Base-by-base conservation (phyloP, 1,140 invertebrate species). In the Aphaenogaster ashmeadi region DNA sequence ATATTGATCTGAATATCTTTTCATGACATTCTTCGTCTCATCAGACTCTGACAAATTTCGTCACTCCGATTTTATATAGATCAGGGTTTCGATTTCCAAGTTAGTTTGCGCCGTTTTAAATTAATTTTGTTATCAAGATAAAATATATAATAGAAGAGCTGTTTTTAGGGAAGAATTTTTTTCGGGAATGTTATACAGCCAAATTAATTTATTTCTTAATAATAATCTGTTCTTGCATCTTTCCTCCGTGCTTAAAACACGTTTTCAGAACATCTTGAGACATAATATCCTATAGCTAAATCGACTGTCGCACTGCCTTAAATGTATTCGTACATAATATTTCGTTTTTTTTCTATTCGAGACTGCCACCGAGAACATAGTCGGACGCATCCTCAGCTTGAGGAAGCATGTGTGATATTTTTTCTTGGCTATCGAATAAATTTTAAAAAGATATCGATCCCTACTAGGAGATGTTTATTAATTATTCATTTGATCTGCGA, bases 321-420 rank as follows among this genome's bases (percentile, higher is more conserved):
- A 47, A 47, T 47, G 21, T 60, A 13, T 0, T 27, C 54, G 7
- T 47, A 58, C 36, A 41, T 36, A 71, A 27, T 27, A 27, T 27
- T 7, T 69, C 21, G n/a, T 18, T 41, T 41, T 33, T 56, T 56
- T 44, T 56, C 36, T 38, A 56, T 8, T 36, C 52, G 27, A 36
- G 11, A 60, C n/a, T 56, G 69, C 80, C 80, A 84, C 80, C 80
- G 69, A 84, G 54, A 62, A 56, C 80, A 75, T 50, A 47, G 18
- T 58, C 36, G 38, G 41, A 74, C 6, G 36, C 64, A 27, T 80
- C 33, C 33, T 33, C 47, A 69, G 13, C 2, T 62, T 47, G 54
- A 56, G 69, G 18, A 74, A 74, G 64, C 78, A 47, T 84, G 33
- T 41, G 33, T 62, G 67, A 41, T 36, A 60, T 75, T 38, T 84